These are phyloP conservation scores for Chrysocyon brachyurus DNA, from an alignment of 2,797 vertebrate species.

Conservation along the genomic window DNA sequence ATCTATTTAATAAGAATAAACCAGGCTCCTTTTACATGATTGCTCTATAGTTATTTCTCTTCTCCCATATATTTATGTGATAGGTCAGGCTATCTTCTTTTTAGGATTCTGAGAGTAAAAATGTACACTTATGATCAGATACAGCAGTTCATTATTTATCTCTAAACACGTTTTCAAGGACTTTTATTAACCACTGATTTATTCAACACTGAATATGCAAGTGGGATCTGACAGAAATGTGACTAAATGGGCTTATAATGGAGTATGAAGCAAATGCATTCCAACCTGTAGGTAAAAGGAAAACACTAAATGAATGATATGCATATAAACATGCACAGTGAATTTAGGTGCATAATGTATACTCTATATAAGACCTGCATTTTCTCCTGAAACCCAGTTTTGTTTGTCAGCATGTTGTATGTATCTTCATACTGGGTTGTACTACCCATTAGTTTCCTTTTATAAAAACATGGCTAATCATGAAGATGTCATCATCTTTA, in stretches of 20 bases:
- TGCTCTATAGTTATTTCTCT: background rate
- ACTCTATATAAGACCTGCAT: background rate
- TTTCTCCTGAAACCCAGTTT: conserved; percentile 8
- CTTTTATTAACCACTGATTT: conserved; percentile 69
- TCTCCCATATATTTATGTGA: background rate
- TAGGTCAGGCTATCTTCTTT: background rate
- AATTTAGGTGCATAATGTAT: background rate
- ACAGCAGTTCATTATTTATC: conserved; percentile 39
- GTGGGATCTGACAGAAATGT: conserved; percentile 44
- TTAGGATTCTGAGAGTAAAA: conserved; percentile 10
- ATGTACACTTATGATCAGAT: conserved; percentile 20
- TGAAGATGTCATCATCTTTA: conserved; percentile 46
- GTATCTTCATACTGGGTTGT: background rate
- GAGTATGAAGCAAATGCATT: conserved; percentile 46
- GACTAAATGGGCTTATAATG: conserved; percentile 19
- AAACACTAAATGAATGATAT: conserved; percentile 18
- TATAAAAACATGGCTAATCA: conserved; percentile 49
- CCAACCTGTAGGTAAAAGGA: conserved; percentile 30
- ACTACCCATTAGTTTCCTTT: conserved; percentile 18
- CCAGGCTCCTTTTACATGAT: background rate
- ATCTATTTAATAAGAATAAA: conserved; percentile 5
- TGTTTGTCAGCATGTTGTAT: background rate
- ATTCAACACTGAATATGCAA: conserved; percentile 20
- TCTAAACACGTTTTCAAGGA: conserved; percentile 57
- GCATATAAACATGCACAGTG: background rate